These are phyloP conservation scores for Tenualosa thibaudeaui DNA, from an alignment of 2,797 vertebrate genomes.

Conservation along the genomic window DNA sequence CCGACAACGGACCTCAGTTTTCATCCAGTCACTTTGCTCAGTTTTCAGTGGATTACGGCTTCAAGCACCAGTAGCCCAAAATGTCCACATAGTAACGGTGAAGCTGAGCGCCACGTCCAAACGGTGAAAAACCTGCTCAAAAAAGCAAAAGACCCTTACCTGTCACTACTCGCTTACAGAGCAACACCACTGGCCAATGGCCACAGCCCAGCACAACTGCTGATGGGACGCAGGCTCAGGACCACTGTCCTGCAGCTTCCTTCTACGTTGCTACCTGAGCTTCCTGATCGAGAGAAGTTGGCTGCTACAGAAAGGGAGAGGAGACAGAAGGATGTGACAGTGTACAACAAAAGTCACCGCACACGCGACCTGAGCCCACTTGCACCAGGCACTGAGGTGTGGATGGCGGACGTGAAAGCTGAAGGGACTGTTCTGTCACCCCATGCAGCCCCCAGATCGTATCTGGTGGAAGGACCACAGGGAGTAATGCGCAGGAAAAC, in stretches of 20 bases:
- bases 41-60: background rate
- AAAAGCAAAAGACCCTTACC: background rate
- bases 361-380: conserved; percentile 18
- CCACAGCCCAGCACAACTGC: conserved; percentile 5
- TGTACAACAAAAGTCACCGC: background rate
- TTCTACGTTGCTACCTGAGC: background rate
- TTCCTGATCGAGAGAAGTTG: background rate
- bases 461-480: conserved; percentile 20
- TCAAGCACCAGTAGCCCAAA: background rate
- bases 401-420: conserved; percentile 13
- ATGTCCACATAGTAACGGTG: background rate
- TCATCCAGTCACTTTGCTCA: background rate
- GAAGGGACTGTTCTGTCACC: conserved; percentile 21
- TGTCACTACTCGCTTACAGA: background rate
- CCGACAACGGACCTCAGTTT: background rate
- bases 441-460: conserved; percentile 15
- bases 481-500: conserved; percentile 13
- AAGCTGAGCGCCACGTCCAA: conserved; percentile 7
- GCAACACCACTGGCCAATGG: conserved; percentile 3
- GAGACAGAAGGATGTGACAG: background rate
- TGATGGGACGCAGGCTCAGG: conserved; percentile 16
- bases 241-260: conserved; percentile 24
- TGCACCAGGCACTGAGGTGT: background rate
- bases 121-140: background rate
- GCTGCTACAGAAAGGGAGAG: background rate